Evolutionary conservation across 2,797 vertebrate genomes (phyloP), one percentile per base, ranked within the genome.

Genomic region (Lates japonicus): DNA sequence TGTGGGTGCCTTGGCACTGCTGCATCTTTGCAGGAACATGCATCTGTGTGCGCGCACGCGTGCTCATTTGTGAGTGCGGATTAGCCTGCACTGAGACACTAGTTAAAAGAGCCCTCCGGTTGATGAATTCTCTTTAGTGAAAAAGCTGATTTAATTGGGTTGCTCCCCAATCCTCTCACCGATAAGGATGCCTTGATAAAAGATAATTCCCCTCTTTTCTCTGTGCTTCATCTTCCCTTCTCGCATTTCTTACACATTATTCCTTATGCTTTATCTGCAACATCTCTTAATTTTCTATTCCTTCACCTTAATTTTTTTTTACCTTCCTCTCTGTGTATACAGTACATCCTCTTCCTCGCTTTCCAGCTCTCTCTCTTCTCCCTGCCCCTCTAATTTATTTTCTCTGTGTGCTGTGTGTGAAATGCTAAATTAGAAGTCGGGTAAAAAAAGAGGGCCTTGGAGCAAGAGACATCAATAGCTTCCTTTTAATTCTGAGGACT

Each of bases 401-500:
- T 87, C 90, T 83, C 74, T 76, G 73, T 82, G 84, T 55, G 86
- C 87, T 84, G 88, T 87, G 92, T 92, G 92, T 89, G 88, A 93
- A 94, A 93, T 91, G 79, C 77, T 90, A 88, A 94, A 92, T 91
- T 89, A 92, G 90, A 91, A 93, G 84, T 75, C 44, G 74, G 82
- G 83, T 70, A 78, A 84, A 84, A 84, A 85, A 80, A 81, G 70
- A 87, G 82, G 66, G 83, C 88, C 92, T 91, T 68, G 83, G 86
- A 94, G 90, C 90, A 70, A 90, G 90, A 90, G 85, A 94, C 93
- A 92, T 93, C 88, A 92, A 89, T 92, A 87, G 89, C 90, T 91
- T 91, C 84, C 86, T 90, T 90, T 93, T 93, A 87, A 93, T 93
- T 90, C 90, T 41, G 85, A 91, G 87, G 90, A 85, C 80, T 82